Evolutionary conservation across 1,140 invertebrate species (phyloP).

Genomic region (Acromyrmex heyeri): DNA sequence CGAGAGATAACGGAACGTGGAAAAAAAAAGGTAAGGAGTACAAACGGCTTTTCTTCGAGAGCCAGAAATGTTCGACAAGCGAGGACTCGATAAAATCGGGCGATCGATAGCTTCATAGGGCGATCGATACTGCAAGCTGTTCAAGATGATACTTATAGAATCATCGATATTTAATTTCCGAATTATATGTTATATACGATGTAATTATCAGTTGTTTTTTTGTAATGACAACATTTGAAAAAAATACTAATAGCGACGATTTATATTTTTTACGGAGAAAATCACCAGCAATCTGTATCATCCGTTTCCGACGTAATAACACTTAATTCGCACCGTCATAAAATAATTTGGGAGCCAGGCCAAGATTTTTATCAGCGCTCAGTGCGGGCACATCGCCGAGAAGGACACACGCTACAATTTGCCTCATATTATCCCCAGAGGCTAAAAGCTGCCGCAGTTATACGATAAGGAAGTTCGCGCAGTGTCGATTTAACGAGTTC

Average conservation of each 20-base stretch:
- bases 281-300: background rate
- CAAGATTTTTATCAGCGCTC: constrained; percentile 47
- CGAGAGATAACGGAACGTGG: constrained; percentile 21
- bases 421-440: constrained; percentile 46
- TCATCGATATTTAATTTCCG: constrained; percentile 36
- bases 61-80: constrained; percentile 32
- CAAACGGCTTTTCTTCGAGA: constrained; percentile 47
- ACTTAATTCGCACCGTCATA: constrained; percentile 28
- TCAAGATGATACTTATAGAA: background rate
- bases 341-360: constrained; percentile 35
- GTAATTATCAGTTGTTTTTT: background rate
- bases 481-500: constrained; percentile 66
- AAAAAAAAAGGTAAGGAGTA: constrained; percentile 32
- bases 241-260: background rate
- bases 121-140: background rate
- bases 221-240: background rate
- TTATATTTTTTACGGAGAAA: constrained; percentile 1
- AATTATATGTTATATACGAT: constrained; percentile 14
- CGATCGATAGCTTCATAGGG: background rate
- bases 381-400: background rate
- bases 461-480: constrained; percentile 57
- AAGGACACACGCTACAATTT: constrained; percentile 38
- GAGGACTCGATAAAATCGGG: constrained; percentile 9
- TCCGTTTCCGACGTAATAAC: background rate
- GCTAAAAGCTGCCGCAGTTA: constrained; percentile 35